phyloP scores from a whole-genome alignment of 1,140 invertebrate species.

The Drosophila lacertosa region DNA sequence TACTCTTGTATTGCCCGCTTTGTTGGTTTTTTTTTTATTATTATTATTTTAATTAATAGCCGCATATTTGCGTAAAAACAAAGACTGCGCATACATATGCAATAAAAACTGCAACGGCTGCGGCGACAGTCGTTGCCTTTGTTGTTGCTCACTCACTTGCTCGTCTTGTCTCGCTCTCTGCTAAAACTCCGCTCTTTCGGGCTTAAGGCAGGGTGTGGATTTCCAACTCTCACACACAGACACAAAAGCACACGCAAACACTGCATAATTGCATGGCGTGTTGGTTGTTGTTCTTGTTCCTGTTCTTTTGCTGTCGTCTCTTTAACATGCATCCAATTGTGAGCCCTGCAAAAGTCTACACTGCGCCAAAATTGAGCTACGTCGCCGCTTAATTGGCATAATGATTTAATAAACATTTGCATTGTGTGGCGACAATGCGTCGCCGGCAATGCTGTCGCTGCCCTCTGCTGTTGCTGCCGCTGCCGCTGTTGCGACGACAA shows the following conservation, averaged over 20 bases:
- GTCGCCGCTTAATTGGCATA: constrained; percentile 76
- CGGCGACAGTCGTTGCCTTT: constrained; percentile 50
- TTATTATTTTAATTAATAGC: constrained; percentile 80
- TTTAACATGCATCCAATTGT: constrained; percentile 48
- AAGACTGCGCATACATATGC: constrained; percentile 45
- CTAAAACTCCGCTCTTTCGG: constrained; percentile 42
- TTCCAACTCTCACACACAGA: constrained; percentile 47
- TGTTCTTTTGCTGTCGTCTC: constrained; percentile 40
- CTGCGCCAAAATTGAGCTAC: constrained; percentile 60
- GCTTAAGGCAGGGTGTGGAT: constrained; percentile 71
- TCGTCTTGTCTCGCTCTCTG: constrained; percentile 36
- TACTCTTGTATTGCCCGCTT: constrained; percentile 32
- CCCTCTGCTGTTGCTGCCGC: constrained; percentile 17
- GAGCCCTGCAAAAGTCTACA: constrained; percentile 56
- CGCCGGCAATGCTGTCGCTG: constrained; percentile 38
- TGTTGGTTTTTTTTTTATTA: constrained; percentile 54
- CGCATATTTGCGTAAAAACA: constrained; percentile 80
- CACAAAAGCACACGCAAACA: constrained; percentile 40
- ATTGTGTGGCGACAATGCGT: constrained; percentile 67
- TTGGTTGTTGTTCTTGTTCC: constrained; percentile 23
- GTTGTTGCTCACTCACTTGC: constrained; percentile 72
- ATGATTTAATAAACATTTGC: constrained; percentile 82
- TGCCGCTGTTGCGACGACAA: constrained; percentile 19
- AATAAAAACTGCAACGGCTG: constrained; percentile 43
- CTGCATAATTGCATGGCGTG: constrained; percentile 76